These are phyloP conservation scores for Eristalinus sepulchralis DNA, from an alignment of 2,888 invertebrate species.

Conservation along the genomic window DNA sequence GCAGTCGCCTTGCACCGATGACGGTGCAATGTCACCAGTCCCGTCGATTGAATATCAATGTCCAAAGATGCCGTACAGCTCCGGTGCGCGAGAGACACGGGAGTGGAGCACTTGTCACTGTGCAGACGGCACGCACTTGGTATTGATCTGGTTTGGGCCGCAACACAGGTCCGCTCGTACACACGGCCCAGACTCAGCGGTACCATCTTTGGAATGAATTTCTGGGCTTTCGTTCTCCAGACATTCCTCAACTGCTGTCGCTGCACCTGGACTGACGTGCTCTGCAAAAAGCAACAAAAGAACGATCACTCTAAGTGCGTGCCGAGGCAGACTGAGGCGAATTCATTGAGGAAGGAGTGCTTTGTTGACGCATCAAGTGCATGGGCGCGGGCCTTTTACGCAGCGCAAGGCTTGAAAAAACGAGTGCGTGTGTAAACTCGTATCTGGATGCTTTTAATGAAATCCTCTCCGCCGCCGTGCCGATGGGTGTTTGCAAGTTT, in stretches of 20 bases:
- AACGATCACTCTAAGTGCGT: constrained; percentile 31
- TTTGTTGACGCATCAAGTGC: constrained; percentile 68
- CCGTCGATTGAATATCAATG: constrained; percentile 68
- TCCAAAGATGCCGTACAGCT: constrained; percentile 36
- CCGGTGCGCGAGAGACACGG: background rate
- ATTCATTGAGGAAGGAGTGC: constrained; percentile 70
- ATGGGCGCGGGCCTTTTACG: constrained; percentile 66
- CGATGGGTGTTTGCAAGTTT: constrained; percentile 50
- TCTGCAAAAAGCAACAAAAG: constrained; percentile 9
- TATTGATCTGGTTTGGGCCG: constrained; percentile 61
- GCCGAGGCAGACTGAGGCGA: constrained; percentile 9
- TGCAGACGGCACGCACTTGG: constrained; percentile 1
- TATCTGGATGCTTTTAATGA: constrained; percentile 40
- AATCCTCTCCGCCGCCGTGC: constrained; percentile 22
- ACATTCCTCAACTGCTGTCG: constrained; percentile 61
- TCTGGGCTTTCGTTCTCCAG: constrained; percentile 62
- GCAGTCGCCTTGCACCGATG: constrained; percentile 47
- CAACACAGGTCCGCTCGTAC: background rate
- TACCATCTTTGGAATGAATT: constrained; percentile 68
- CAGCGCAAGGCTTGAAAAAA: constrained; percentile 39
- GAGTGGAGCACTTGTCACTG: background rate
- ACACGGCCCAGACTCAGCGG: constrained; percentile 64
- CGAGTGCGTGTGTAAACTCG: constrained; percentile 20
- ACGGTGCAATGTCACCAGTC: constrained; percentile 60
- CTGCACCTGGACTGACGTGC: constrained; percentile 46